These are phyloP conservation scores for Bostrychus sinensis DNA, from an alignment of 2,113 vertebrate species.

Conservation along the genomic window DNA sequence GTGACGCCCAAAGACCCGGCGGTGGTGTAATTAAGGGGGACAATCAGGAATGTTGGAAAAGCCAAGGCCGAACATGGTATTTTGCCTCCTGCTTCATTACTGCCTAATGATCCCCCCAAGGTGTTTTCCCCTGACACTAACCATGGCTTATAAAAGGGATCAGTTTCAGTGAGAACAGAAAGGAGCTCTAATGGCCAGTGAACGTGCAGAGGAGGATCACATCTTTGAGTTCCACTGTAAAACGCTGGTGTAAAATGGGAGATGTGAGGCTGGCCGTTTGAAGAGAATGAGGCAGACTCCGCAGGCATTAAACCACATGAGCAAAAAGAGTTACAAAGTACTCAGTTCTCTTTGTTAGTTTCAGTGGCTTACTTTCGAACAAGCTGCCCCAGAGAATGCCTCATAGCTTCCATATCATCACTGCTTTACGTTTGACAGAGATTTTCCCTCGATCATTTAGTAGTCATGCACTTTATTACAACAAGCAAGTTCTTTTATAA, in stretches of 20 bases:
- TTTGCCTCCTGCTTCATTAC: slow-evolving; percentile 75
- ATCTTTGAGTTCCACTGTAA: slow-evolving; percentile 28
- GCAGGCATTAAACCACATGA: neutral
- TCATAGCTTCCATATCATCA: too few relatives aligned
- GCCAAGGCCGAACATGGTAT: slow-evolving; percentile 58
- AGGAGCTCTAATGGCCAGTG: slow-evolving; percentile 42
- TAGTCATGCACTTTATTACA: neutral
- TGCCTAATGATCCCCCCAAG: slow-evolving; percentile 68
- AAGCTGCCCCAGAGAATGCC: too few relatives aligned
- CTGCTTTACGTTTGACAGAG: neutral
- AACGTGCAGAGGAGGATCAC: slow-evolving; percentile 50
- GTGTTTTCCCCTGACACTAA: slow-evolving; percentile 65
- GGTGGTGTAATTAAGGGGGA: slow-evolving; percentile 71
- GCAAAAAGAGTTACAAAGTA: neutral
- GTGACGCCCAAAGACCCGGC: slow-evolving; percentile 26
- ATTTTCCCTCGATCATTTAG: neutral
- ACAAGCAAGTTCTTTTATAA: neutral
- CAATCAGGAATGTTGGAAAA: slow-evolving; percentile 69
- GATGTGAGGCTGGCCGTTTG: neutral
- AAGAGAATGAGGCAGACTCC: neutral
- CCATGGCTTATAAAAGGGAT: slow-evolving; percentile 69
- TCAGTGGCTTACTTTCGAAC: neutral
- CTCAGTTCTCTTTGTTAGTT: neutral
- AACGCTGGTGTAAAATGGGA: slow-evolving; percentile 25
- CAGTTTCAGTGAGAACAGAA: slow-evolving; percentile 36